Percentiles rank a stretch among this genome's conserved stretches.
Conservation (phyloP, 2,113 vertebrate genomes). For the Oreocharis arfaki region DNA sequence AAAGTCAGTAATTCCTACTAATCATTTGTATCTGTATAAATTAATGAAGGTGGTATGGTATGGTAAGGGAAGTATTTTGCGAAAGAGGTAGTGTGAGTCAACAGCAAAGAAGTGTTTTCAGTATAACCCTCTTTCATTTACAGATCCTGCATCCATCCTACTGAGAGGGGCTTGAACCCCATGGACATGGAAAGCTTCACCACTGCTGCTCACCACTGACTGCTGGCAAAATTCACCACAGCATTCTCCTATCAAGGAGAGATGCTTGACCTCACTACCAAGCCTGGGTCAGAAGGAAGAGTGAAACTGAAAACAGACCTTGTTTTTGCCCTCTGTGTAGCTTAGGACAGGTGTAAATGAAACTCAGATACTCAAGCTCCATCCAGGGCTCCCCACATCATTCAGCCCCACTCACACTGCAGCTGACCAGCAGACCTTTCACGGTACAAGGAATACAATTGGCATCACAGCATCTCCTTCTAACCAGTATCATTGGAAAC, state of each 20-base stretch:
- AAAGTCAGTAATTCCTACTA: neutral
- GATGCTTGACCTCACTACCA: neutral
- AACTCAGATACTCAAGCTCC: neutral
- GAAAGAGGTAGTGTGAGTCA: neutral
- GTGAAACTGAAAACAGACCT: neutral
- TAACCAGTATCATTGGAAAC: neutral
- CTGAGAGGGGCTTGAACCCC: neutral
- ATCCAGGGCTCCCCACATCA: neutral
- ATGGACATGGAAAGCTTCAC: neutral
- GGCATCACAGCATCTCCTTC: neutral
- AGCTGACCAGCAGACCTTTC: neutral
- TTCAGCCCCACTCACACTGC: neutral
- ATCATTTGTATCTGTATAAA: neutral
- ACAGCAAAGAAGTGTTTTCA: neutral
- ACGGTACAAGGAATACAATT: neutral
- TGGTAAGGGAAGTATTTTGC: neutral
- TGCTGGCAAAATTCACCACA: neutral
- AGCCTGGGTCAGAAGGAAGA: neutral
- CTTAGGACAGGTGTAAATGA: neutral
- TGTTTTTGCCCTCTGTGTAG: neutral
- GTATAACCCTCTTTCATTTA: neutral
- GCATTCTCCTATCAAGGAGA: neutral
- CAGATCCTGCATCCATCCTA: neutral
- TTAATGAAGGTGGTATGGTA: neutral
- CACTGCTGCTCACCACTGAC: neutral